Evolutionary conservation across 2,797 vertebrate species (phyloP).

Genomic region (Hozukius guyotensis): DNA sequence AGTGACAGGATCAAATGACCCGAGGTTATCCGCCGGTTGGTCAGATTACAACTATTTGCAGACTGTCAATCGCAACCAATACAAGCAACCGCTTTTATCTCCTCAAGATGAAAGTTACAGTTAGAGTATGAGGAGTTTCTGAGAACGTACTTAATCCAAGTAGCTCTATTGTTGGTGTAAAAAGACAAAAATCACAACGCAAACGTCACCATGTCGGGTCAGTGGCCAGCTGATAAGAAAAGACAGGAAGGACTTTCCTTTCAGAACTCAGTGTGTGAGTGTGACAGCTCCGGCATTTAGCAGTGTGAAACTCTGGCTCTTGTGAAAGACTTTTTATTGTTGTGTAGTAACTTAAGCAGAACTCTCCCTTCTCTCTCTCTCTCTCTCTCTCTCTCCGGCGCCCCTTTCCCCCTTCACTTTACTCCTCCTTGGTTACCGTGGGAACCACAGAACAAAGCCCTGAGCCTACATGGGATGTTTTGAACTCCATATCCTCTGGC

Average conservation of each 20-base stretch:
- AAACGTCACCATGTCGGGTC: background rate
- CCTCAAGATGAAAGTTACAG: background rate
- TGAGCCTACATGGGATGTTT: slow-evolving; percentile 59
- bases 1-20: background rate
- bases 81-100: background rate
- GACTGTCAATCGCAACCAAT: background rate
- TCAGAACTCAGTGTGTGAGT: background rate
- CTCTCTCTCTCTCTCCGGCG: background rate
- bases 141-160: background rate
- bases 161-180: background rate
- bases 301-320: background rate
- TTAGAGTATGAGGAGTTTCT: background rate
- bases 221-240: background rate
- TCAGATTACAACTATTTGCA: background rate
- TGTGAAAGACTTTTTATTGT: slow-evolving; percentile 26
- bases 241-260: background rate
- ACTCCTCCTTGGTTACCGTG: slow-evolving; percentile 63
- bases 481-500: slow-evolving; percentile 58
- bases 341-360: slow-evolving; percentile 26
- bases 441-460: slow-evolving; percentile 69
- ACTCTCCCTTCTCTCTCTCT: background rate
- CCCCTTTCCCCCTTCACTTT: slow-evolving; percentile 26
- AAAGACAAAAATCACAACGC: background rate
- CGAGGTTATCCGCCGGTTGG: background rate
- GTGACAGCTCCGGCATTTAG: background rate